These are phyloP conservation scores for Acleris holmiana DNA, from an alignment of 2,888 invertebrate genomes.

Conservation along the genomic window DNA sequence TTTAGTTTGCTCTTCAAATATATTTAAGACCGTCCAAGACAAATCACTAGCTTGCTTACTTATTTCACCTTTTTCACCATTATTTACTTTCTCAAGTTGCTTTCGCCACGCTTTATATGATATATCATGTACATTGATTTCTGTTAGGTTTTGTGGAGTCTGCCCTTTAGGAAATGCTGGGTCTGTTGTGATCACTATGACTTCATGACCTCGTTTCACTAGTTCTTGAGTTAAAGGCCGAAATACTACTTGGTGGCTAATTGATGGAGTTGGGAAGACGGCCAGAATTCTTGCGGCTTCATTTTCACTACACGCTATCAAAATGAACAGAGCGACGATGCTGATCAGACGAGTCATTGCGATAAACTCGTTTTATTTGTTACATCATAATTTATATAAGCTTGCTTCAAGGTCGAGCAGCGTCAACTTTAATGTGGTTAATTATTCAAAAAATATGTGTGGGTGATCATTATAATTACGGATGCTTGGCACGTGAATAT, in stretches of 20 bases:
- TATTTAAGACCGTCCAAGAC: not conserved
- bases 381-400: not conserved
- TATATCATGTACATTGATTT: slow-evolving; percentile 59
- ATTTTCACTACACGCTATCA: not conserved
- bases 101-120: slow-evolving; percentile 46
- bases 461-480: too few species aligned
- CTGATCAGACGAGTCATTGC: not conserved
- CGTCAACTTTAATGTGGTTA: too few species aligned
- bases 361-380: not conserved
- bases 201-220: slow-evolving; percentile 68
- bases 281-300: slow-evolving; percentile 59
- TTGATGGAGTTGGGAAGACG: slow-evolving; percentile 63
- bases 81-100: not conserved
- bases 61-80: not conserved
- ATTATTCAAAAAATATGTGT: too few species aligned
- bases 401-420: not conserved
- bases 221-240: slow-evolving; percentile 64
- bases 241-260: slow-evolving; percentile 75
- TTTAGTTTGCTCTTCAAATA: slow-evolving; percentile 7
- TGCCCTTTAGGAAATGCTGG: slow-evolving; percentile 57
- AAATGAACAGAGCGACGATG: not conserved
- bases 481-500: too few species aligned
- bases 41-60: not conserved
- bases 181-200: slow-evolving; percentile 68
- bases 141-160: slow-evolving; percentile 59